These are phyloP conservation scores for Phalacrocorax pelagicus DNA, from an alignment of 2,113 vertebrate species.

Conservation along the genomic window DNA sequence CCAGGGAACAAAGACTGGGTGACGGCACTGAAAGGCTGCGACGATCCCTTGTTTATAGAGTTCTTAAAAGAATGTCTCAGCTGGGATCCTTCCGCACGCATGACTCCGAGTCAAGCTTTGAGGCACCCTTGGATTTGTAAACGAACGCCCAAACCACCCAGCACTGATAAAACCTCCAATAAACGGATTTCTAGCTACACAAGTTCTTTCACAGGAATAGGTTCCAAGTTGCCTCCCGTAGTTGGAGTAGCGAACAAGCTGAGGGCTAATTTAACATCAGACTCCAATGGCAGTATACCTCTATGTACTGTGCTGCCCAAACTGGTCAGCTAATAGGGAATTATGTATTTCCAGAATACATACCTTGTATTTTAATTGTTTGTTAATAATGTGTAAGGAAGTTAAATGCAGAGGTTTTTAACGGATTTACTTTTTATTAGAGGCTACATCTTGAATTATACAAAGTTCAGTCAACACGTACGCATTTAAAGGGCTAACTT, in stretches of 20 bases:
- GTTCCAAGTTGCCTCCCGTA: constrained; percentile 82
- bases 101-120: constrained; percentile 91
- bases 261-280: constrained; percentile 86
- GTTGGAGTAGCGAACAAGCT: constrained; percentile 86
- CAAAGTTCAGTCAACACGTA: not conserved
- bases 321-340: constrained; percentile 84
- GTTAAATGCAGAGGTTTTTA: constrained; percentile 30
- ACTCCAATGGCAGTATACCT: constrained; percentile 83
- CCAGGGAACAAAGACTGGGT: constrained; percentile 93
- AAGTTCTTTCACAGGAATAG: constrained; percentile 87
- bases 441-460: constrained; percentile 43
- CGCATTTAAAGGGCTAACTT: constrained; percentile 74
- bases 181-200: constrained; percentile 84
- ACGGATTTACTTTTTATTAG: constrained; percentile 58
- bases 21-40: constrained; percentile 89
- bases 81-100: constrained; percentile 90
- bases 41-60: constrained; percentile 90
- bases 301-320: constrained; percentile 94
- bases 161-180: constrained; percentile 77
- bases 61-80: constrained; percentile 96
- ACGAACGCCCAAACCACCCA: constrained; percentile 80
- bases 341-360: not conserved
- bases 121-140: constrained; percentile 94
- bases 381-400: not conserved
- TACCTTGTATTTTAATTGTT: constrained; percentile 19